A percentile compares a stretch with the other conserved stretches of the same genome.
Evolutionary conservation across 2,888 invertebrate genomes (phyloP).

Genomic region (Lasioglossum malachurum): DNA sequence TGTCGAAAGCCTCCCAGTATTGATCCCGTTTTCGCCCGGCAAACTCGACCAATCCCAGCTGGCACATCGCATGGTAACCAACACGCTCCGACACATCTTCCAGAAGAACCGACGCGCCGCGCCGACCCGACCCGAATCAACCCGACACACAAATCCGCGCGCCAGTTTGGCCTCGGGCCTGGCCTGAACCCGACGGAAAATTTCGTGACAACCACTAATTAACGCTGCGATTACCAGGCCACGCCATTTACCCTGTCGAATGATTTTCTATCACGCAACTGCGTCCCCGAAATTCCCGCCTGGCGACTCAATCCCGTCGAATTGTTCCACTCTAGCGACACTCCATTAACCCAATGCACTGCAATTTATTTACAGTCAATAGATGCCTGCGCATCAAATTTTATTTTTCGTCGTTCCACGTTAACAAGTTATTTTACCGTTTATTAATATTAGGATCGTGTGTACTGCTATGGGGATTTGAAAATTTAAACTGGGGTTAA

Average conservation of each 20-base stretch:
- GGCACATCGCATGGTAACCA: slow-evolving; percentile 66
- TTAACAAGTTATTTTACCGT: not conserved
- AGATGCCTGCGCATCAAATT: not conserved
- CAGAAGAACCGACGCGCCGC: slow-evolving; percentile 30
- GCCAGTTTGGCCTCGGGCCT: slow-evolving; percentile 16
- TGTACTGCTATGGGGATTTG: not conserved
- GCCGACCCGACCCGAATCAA: not conserved
- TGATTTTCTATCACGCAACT: slow-evolving; percentile 1
- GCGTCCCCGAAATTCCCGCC: not conserved
- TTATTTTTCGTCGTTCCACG: too few relatives aligned
- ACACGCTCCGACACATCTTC: slow-evolving; percentile 60
- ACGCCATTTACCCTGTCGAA: slow-evolving; percentile 1
- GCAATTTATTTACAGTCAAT: not conserved
- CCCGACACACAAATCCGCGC: not conserved
- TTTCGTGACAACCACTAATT: slow-evolving; percentile 51
- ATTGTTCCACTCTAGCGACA: not conserved
- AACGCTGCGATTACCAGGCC: slow-evolving; percentile 26
- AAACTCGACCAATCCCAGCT: slow-evolving; percentile 77
- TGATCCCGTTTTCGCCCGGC: slow-evolving; percentile 77
- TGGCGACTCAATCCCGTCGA: not conserved
- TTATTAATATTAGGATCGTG: not conserved
- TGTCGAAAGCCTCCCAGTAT: slow-evolving; percentile 78
- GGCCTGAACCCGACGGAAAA: slow-evolving; percentile 27
- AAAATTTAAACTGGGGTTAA: not conserved
- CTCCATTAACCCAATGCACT: not conserved